Base-by-base conservation (phyloP, 2,797 vertebrate genomes). In the Toxotes lorentzi region DNA sequence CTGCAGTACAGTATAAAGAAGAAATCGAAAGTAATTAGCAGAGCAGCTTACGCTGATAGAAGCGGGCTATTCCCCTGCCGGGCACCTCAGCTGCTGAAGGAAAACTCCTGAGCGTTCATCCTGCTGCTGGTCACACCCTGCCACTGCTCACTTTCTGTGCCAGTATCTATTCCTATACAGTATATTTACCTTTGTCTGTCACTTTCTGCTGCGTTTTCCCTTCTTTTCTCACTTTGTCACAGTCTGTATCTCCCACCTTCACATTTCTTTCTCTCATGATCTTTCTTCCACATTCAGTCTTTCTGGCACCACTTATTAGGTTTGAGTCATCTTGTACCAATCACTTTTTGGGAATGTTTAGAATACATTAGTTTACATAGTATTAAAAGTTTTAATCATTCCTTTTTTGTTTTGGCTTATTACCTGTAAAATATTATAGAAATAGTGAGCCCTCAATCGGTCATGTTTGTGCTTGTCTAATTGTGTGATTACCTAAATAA, bases 41-140 rank as follows among this genome's bases (percentile, higher is more conserved):
- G 63, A 75, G 73, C 61, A 62, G 78, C 86, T 81, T 79, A 50
- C 71, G 73, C 5, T 35, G 58, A 65, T 54, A 68, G 70, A 66
- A 66, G 59, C 24, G 3, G 41, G 32, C 23, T 63, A 75, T 82
- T 87, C 86, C 81, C 86, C 71, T 32, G 82, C 40, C 75, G 54
- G 78, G 75, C 78, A 54, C 70, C 83, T 86, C 76, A 38, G 80
- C 80, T 65, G 71, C 82, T 56, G 84, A 88, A 86, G 76, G 56
- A 78, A 58, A 83, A 82, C 84, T 82, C 82, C 79, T 66, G 73
- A 81, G 84, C 38, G 81, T 78, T 86, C 50, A 64, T 66, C 74
- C 69, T 60, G 83, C 86, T 73, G 88, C 57, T 76, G 85, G 90
- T 88, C 91, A 88, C 91, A 85, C 90, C 89, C 89, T 83, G 73